These are phyloP conservation scores for Haliaeetus leucogaster DNA, from an alignment of 2,113 vertebrate genomes.

Conservation along the genomic window DNA sequence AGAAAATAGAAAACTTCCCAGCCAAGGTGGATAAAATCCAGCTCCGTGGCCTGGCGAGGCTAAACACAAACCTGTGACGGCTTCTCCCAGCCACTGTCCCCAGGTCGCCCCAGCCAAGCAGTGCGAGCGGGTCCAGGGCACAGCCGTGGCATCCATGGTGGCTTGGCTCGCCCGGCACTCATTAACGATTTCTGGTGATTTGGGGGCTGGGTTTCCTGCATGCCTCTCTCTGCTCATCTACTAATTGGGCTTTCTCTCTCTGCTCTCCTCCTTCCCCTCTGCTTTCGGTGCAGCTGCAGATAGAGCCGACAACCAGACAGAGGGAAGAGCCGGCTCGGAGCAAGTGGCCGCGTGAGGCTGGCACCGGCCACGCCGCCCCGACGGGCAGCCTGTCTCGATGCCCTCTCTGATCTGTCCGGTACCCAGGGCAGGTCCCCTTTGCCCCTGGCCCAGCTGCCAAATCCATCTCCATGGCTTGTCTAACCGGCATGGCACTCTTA, in stretches of 20 bases:
- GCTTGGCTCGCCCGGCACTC: not conserved
- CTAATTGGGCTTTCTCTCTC: constrained; percentile 73
- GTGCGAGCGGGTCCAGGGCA: not conserved
- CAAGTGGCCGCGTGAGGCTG: constrained; percentile 62
- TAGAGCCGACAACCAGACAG: constrained; percentile 68
- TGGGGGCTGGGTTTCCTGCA: constrained; percentile 67
- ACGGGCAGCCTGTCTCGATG: not conserved
- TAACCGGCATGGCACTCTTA: constrained; percentile 32
- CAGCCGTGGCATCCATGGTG: rapidly evolving
- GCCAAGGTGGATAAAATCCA: constrained; percentile 7
- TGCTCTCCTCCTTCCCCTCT: constrained; percentile 54
- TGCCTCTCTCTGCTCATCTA: constrained; percentile 66
- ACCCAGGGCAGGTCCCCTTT: not conserved
- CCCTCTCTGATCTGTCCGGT: not conserved
- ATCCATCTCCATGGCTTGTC: not conserved
- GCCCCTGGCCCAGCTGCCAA: not conserved
- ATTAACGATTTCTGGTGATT: constrained; percentile 15
- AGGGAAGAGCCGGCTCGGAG: constrained; percentile 65
- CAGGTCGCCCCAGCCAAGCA: not conserved
- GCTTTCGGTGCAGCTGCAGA: constrained; percentile 70
- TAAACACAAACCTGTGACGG: not conserved
- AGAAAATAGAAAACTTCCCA: constrained; percentile 5
- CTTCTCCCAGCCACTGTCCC: not conserved
- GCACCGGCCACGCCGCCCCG: not conserved
- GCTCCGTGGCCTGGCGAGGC: not conserved